Evolutionary conservation across 2,113 vertebrate genomes (phyloP).

Genomic region (Microcebus murinus): DNA sequence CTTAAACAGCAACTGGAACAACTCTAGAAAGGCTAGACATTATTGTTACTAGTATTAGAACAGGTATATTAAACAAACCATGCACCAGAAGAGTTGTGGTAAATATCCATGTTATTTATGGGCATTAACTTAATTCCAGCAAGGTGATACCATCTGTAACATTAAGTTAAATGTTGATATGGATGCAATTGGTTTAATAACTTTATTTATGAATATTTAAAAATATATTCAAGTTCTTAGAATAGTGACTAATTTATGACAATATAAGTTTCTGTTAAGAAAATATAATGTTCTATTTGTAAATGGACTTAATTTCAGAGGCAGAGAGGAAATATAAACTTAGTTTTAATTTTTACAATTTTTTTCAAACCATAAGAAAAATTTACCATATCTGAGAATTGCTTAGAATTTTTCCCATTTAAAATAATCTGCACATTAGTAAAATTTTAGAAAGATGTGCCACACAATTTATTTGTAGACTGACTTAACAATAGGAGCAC

Average conservation of each 20-base stretch:
- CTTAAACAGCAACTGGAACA: not conserved
- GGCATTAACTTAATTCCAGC: not conserved
- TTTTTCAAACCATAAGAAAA: not conserved
- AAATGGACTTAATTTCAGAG: not conserved
- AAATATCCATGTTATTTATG: too few relatives aligned
- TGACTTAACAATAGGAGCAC: not conserved
- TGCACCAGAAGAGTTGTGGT: not conserved
- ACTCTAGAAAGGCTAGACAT: not conserved
- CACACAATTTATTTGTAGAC: not conserved
- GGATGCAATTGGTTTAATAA: not conserved
- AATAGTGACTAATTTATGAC: not conserved
- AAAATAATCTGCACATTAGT: not conserved
- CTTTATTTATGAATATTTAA: slow-evolving; percentile 12
- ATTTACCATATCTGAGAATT: not conserved
- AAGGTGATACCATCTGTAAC: not conserved
- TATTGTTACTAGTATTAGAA: not conserved
- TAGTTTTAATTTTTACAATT: not conserved
- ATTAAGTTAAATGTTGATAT: not conserved
- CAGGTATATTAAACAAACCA: not conserved
- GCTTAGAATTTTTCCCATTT: not conserved
- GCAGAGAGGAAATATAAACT: not conserved
- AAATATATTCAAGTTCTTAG: not conserved
- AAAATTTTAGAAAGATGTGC: not conserved
- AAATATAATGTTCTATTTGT: not conserved
- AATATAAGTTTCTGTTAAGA: not conserved